Evolutionary conservation across 2,888 invertebrate genomes (phyloP).

Genomic region (Eristalis pertinax): DNA sequence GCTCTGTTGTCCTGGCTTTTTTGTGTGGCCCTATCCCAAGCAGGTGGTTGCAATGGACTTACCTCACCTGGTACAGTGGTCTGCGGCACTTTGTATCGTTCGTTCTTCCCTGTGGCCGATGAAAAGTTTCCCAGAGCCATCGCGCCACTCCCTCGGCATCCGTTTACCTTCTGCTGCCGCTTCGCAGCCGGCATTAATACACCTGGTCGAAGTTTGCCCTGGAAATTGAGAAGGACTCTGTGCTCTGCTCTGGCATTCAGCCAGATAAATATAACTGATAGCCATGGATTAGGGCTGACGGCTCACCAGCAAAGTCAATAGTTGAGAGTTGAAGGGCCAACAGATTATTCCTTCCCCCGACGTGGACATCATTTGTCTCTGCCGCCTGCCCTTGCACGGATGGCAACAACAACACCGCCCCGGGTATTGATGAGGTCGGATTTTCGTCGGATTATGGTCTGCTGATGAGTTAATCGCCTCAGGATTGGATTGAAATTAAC

Average conservation of each 20-base stretch:
- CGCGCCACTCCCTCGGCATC: slow-evolving; percentile 25
- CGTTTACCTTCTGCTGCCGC: not conserved
- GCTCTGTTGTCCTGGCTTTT: slow-evolving; percentile 24
- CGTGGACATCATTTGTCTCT: slow-evolving; percentile 14
- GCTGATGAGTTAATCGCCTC: slow-evolving; percentile 18
- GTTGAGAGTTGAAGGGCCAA: slow-evolving; percentile 69
- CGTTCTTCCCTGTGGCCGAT: slow-evolving; percentile 31
- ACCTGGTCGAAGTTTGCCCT: slow-evolving; percentile 67
- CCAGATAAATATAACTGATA: slow-evolving; percentile 68
- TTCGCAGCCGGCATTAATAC: slow-evolving; percentile 49
- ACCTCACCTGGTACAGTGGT: slow-evolving; percentile 48
- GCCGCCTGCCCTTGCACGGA: not conserved
- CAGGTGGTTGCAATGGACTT: slow-evolving; percentile 60
- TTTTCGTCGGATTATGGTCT: slow-evolving; percentile 27
- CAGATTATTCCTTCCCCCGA: slow-evolving; percentile 56
- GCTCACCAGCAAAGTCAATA: slow-evolving; percentile 57
- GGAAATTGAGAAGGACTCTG: slow-evolving; percentile 66
- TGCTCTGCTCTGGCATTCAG: slow-evolving; percentile 54
- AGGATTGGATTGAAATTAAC: slow-evolving; percentile 33
- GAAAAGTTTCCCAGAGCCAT: slow-evolving; percentile 58
- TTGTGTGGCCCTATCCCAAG: not conserved
- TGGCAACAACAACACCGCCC: not conserved
- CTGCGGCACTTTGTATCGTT: slow-evolving; percentile 26
- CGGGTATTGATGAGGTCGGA: slow-evolving; percentile 34
- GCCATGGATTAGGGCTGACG: slow-evolving; percentile 62